A percentile compares a stretch with the other conserved stretches of the same genome.
phyloP scores from a whole-genome alignment of 2,113 vertebrate genomes.

The Vimba vimba region DNA sequence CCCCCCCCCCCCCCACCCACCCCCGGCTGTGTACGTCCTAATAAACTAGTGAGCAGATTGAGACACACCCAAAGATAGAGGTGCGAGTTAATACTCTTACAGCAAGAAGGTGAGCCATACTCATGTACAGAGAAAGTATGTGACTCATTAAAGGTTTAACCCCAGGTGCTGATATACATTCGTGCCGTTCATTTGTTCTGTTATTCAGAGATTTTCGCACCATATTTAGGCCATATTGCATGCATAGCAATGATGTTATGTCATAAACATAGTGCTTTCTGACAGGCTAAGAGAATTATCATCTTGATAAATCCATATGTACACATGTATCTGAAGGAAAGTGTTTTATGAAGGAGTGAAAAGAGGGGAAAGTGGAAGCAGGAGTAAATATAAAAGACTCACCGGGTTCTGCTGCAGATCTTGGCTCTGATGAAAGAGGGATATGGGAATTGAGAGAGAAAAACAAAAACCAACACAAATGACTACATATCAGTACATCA shows the following conservation, averaged over 20 bases:
- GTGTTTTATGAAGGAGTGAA: conserved; percentile 21
- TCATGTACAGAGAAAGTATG: background rate
- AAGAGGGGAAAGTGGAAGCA: background rate
- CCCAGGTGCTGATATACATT: background rate
- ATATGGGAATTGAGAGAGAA: conserved; percentile 22
- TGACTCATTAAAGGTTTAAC: conserved; percentile 11
- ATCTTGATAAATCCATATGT: background rate
- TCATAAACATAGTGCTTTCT: background rate
- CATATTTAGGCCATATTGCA: background rate
- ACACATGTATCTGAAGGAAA: background rate
- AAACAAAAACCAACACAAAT: background rate
- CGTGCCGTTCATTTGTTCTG: background rate
- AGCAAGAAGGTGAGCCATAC: background rate
- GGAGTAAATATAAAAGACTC: conserved; percentile 63
- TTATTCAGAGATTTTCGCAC: background rate
- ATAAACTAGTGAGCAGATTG: conserved; percentile 14
- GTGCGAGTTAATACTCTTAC: background rate
- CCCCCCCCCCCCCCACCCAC: no score
- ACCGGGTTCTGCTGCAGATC: conserved; percentile 85
- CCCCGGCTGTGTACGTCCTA: background rate
- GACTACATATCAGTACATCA: background rate
- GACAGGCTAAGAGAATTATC: background rate
- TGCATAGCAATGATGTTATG: background rate
- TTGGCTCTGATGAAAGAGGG: conserved; percentile 76
- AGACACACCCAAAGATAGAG: background rate